phyloP scores from a whole-genome alignment of 1,140 invertebrate species.

The Drosophila watanabei region DNA sequence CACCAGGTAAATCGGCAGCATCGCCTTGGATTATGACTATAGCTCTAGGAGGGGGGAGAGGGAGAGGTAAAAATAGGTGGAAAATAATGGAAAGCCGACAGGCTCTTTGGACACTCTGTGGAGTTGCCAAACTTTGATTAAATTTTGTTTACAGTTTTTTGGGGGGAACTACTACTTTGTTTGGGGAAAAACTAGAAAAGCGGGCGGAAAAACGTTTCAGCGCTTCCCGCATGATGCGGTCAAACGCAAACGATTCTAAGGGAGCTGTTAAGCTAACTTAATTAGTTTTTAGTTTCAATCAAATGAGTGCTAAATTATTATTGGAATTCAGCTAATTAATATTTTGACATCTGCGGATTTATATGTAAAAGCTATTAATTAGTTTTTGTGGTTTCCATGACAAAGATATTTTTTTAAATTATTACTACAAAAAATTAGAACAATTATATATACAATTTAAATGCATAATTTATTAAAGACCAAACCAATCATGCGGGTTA shows the following conservation, averaged over 20 bases:
- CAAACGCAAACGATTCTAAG: conserved; percentile 10
- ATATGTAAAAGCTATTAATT: background rate
- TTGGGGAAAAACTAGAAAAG: conserved; percentile 27
- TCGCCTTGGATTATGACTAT: conserved; percentile 11
- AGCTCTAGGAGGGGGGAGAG: background rate
- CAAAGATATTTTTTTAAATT: background rate
- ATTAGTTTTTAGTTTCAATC: conserved; percentile 37
- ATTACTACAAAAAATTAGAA: background rate
- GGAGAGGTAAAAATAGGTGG: background rate
- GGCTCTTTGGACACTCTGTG: conserved; percentile 12
- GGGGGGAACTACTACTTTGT: background rate
- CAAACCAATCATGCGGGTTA: background rate
- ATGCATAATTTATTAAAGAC: background rate
- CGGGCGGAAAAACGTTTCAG: background rate
- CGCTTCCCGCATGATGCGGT: conserved; percentile 26
- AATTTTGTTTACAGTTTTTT: conserved; percentile 45
- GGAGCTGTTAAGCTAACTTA: conserved; percentile 14
- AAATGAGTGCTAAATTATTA: conserved; percentile 6
- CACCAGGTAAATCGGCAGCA: conserved; percentile 87
- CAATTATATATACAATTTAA: background rate
- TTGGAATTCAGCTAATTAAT: conserved; percentile 1
- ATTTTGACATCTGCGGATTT: background rate
- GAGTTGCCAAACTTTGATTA: conserved; percentile 48
- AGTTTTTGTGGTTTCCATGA: background rate
- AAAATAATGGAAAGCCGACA: background rate